Evolutionary conservation across 2,888 invertebrate genomes (phyloP), one percentile per base, ranked within the genome.

Genomic region (Pemphredon lugubris): DNA sequence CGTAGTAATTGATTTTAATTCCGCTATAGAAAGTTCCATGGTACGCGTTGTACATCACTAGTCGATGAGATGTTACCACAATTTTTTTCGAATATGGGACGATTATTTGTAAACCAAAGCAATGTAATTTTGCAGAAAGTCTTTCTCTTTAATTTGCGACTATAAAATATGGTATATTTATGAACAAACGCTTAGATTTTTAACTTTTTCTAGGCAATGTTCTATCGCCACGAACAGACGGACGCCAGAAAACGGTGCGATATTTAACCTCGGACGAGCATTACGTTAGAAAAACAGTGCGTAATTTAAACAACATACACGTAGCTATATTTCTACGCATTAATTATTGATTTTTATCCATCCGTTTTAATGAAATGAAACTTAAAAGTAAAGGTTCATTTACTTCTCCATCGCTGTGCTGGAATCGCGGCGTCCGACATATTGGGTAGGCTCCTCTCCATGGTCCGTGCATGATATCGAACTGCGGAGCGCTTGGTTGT

Each of bases 361-460:
- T 11, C 5, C 1, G 16, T 9, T 9, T 6, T 14, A 3, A 21
- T 39, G 20, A 50, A 42, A 61, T 2, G 14, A 26, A 9, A 32
- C 1, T 20, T 9, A 7, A 55, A 67, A 61, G 20, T 20, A 1
- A 13, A 67, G 21, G 37, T 57, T 57, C 32, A 53, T 60, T 61
- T 57, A 53, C 51, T 9, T 20, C 39, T 63, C 34, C 48, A 34
- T 61, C 48, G 53, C 20, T 48, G 47, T 58, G 18, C 23, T 18
- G 14, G 58, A 54, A 68, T 47, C 34, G 47, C 61, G 20, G 34
- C 18, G 45, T 63, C 51, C 57, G 63, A 61, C 68, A 72, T 68
- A 63, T 63, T 68, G 57, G 53, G 20, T 30, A 13, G 58, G 68
- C n/a, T 53, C 53, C 59, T 72, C 76, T 77, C 59, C 76, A 57